Evolutionary conservation across 2,113 vertebrate species (phyloP).

Genomic region (Toxotes chatareus): DNA sequence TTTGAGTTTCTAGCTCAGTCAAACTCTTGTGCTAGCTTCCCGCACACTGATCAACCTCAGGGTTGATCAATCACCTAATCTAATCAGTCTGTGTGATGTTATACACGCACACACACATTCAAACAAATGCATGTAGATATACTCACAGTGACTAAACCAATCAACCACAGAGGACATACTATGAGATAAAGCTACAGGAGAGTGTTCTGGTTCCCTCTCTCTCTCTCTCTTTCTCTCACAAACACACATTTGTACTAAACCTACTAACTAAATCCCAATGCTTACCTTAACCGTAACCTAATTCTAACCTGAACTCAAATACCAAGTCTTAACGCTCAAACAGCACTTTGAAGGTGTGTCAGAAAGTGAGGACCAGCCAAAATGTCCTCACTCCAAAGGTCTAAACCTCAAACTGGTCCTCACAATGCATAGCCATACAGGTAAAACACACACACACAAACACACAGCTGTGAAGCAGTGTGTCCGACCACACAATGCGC

Average conservation of each 20-base stretch:
- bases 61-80: slow-evolving; percentile 63
- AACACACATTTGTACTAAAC: not conserved
- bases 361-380: too few relatives aligned
- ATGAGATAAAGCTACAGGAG: slow-evolving; percentile 34
- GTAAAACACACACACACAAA: slow-evolving; percentile 8
- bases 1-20: slow-evolving; percentile 18
- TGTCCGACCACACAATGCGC: slow-evolving; percentile 11
- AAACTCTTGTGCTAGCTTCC: slow-evolving; percentile 15
- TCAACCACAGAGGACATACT: slow-evolving; percentile 51
- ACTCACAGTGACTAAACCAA: slow-evolving; percentile 54
- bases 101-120: not conserved
- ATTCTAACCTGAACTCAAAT: too few relatives aligned
- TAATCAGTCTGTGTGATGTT: slow-evolving; percentile 58
- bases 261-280: too few relatives aligned
- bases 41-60: slow-evolving; percentile 14
- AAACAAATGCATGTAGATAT: slow-evolving; percentile 14
- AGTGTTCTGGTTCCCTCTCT: slow-evolving; percentile 1
- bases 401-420: too few relatives aligned
- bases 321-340: too few relatives aligned
- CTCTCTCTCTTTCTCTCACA: not conserved
- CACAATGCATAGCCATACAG: too few relatives aligned
- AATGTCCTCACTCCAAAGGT: too few relatives aligned
- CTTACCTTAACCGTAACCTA: too few relatives aligned
- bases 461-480: slow-evolving; percentile 6
- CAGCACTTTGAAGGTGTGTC: too few relatives aligned